Evolutionary conservation across 2,113 vertebrate species (phyloP).

Genomic region (Pomatostomus ruficeps): DNA sequence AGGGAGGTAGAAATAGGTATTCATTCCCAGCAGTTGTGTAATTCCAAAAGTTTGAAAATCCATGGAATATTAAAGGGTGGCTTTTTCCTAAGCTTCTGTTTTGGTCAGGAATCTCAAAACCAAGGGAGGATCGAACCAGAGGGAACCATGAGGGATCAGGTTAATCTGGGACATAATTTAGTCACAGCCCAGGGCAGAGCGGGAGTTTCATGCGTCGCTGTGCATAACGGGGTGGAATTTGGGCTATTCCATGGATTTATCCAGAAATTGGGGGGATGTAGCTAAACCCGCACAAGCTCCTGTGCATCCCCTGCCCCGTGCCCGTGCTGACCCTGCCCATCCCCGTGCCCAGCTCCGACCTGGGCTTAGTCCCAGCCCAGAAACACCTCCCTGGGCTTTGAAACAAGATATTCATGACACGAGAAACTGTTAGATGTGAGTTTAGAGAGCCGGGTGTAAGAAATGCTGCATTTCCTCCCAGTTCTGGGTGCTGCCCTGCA

Average conservation of each 20-base stretch:
- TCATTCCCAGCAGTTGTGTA: background rate
- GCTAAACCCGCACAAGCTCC: background rate
- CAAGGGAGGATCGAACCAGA: background rate
- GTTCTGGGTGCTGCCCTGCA: too few relatives aligned
- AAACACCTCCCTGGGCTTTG: background rate
- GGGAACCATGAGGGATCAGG: background rate
- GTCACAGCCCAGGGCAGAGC: too few relatives aligned
- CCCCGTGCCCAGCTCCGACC: background rate
- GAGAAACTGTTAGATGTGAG: conserved; percentile 9
- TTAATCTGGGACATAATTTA: background rate
- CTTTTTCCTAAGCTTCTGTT: background rate
- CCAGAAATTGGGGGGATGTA: background rate
- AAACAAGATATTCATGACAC: background rate
- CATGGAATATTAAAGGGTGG: background rate
- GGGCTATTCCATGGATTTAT: background rate
- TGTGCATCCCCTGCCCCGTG: background rate
- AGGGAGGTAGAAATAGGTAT: background rate
- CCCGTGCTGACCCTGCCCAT: background rate
- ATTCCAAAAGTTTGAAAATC: background rate
- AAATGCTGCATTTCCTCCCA: conserved; percentile 51
- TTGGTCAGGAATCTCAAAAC: background rate
- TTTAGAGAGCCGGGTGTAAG: conserved; percentile 34
- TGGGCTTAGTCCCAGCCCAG: background rate
- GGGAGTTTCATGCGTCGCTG: too few relatives aligned
- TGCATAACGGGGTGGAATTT: too few relatives aligned